A percentile compares a stretch with the other conserved stretches of the same genome.
phyloP scores from a whole-genome alignment of 2,888 invertebrate genomes.

The Chrysolina americana region DNA sequence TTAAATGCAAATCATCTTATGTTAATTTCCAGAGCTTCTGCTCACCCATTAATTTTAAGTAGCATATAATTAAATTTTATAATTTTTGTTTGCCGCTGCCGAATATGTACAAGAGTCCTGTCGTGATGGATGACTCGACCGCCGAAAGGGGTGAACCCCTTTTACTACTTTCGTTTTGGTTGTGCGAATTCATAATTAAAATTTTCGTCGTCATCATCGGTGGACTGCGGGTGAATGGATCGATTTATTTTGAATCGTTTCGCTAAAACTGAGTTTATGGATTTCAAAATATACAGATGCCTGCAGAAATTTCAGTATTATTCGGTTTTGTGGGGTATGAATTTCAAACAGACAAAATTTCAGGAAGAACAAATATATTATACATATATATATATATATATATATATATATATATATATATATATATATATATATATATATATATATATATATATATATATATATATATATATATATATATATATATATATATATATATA shows the following conservation, averaged over 20 bases:
- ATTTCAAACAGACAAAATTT: no score
- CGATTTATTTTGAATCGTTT: slow-evolving; percentile 5
- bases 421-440: no score
- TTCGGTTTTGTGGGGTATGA: no score
- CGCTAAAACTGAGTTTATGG: neutral
- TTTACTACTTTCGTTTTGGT: slow-evolving; percentile 60
- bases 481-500: no score
- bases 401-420: no score
- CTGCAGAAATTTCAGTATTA: neutral
- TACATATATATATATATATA: no score
- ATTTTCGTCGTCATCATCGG: slow-evolving; percentile 58
- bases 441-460: no score
- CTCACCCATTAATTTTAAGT: slow-evolving; percentile 78
- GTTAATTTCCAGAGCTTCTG: slow-evolving; percentile 68
- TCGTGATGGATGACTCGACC: slow-evolving; percentile 47
- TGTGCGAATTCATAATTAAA: slow-evolving; percentile 67
- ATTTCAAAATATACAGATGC: neutral
- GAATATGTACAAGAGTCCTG: slow-evolving; percentile 65
- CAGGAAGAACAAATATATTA: no score
- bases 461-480: no score
- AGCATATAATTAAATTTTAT: slow-evolving; percentile 80
- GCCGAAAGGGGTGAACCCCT: slow-evolving; percentile 54
- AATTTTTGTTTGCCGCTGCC: slow-evolving; percentile 64
- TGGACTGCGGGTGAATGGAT: neutral
- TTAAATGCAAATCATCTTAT: slow-evolving; percentile 71